Evolutionary conservation across 2,113 vertebrate genomes (phyloP), one percentile per base, ranked within the genome.

Genomic region (Equus quagga): DNA sequence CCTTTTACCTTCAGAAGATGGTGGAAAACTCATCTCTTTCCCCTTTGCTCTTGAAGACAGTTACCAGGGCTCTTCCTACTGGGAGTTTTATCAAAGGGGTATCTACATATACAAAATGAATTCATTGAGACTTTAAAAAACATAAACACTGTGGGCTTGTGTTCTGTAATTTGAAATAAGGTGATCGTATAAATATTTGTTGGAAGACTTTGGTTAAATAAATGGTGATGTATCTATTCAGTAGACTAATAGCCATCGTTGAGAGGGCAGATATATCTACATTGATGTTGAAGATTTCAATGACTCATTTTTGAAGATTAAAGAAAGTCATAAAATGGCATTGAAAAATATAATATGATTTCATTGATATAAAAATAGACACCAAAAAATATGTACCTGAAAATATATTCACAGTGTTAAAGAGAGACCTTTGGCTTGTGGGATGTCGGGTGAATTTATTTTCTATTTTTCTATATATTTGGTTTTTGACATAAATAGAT

Each of bases 131-230:
- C 8, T 75, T 72, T 51, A 33, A 70, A 72, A 70, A 86, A 73
- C 3, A 8, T 26, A 17, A 80, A 7, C 1, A 26, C 28, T 46
- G 5, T 6, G 9, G 4, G 0, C 44, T n/a, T 24, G 18, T 17
- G 33, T 79, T 94, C 21, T 64, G 5, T 60, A 8, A 62, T 21
- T 31, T 75, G 21, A 76, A 93, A 70, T 69, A 36, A 33, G 6
- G 11, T 67, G 24, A 73, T 46, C 2, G 1, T 21, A 31, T 75
- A 28, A 91, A 70, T 60, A 85, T 36, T 28, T 62, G 80, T 36
- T 33, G 13, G 51, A 73, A 58, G 58, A 67, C 46, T 85, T 51
- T 33, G 5, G 15, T 54, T 49, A 75, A 81, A 51, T 79, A 69
- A 51, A 28, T 28, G 58, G 7, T 83, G 67, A 56, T 58, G 36